Evolutionary conservation across 2,113 vertebrate genomes (phyloP), one percentile per base, ranked within the genome.

Genomic region (Narcine bancroftii): DNA sequence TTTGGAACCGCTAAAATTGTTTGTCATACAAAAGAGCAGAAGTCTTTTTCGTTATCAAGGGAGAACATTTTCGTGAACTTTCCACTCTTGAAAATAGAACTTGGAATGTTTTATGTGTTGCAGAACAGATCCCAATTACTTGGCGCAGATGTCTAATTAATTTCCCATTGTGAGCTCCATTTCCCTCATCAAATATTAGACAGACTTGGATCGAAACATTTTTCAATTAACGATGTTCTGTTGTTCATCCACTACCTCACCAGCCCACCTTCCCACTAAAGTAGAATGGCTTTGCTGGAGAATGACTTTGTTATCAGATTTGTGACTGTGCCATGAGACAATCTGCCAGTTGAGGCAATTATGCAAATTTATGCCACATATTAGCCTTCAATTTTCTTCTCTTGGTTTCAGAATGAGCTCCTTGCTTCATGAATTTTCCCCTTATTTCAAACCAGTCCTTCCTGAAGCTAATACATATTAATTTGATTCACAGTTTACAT

Each of bases 341-440:
- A 29, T 91, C 63, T 91, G 36, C 39, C 63, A 65, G 21, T 9
- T 91, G 29, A 91, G 26, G 2, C 39, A 91, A 45, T 91, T 91
- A 45, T 66, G 87, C 21, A 91, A 91, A 69, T 91, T 26, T 69
- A 91, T 69, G 63, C 63, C 63, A 69, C 66, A 45, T 91, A 66
- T 91, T 91, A 45, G 2, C 39, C 60, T 66, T 66, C 29, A 91
- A 15, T 91, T 91, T 69, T 69, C 13, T 89, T 7, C 53, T 66
- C 19, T 66, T 45, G 2, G 39, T 36, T 87, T 63, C 6, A 56
- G 56, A 87, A 87, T 24, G 19, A 63, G 15, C 83, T 63, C 3
- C 83, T 87, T 63, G 56, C 83, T 63, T 87, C 83, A 63, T 87
- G 56, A 87, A 56, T 56, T 56, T 87, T 87, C 36, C 83, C 83